Base-by-base conservation (phyloP, 2,888 invertebrate species). In the Pammene fasciana region DNA sequence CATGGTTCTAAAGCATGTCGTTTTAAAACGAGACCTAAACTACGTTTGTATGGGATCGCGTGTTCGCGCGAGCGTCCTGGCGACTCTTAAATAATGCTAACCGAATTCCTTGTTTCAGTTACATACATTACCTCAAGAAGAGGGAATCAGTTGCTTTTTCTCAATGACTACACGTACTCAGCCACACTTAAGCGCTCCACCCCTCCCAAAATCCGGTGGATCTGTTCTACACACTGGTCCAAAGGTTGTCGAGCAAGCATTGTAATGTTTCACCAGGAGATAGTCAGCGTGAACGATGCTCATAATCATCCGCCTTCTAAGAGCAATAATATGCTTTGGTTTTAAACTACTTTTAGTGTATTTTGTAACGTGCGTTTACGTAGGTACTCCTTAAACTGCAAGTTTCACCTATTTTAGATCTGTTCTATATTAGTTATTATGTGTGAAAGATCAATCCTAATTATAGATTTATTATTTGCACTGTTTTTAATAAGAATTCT, bases 211-310 rank as follows among this genome's bases (percentile, higher is more conserved):
- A 45, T 59, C n/a, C 68, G 68, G 8, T 68, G 68, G 68, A 50
- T 57, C 14, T 68, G 68, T 26, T 56, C 68, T 26, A 68, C 68
- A 0, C 57, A 64, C 52, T 57, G 64, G 43, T 45, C 56, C 26
- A 64, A 57, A 45, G 68, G 68, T 11, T 68, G 68, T 36, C 34
- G 57, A 6, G 68, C 57, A 8, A 26, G 62, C n/a, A 56, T 68
- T 34, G 38, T 34, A n/a, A 56, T 34, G 41, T 46, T 14, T 16
- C 6, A 26, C 0, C 14, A 56, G 1, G 41, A 62, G 43, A 34
- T 68, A 5, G 4, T 68, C 16, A 6, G 46, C 13, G 13, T 62
- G 9, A 48, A 62, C 0, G 48, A 68, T 14, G 16, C 13, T 0
- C 68, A 68, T 13, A 62, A 48, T 16, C 68, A 68, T 16, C 41